Evolutionary conservation across 2,113 vertebrate species (phyloP).

Genomic region (Ovis canadensis): DNA sequence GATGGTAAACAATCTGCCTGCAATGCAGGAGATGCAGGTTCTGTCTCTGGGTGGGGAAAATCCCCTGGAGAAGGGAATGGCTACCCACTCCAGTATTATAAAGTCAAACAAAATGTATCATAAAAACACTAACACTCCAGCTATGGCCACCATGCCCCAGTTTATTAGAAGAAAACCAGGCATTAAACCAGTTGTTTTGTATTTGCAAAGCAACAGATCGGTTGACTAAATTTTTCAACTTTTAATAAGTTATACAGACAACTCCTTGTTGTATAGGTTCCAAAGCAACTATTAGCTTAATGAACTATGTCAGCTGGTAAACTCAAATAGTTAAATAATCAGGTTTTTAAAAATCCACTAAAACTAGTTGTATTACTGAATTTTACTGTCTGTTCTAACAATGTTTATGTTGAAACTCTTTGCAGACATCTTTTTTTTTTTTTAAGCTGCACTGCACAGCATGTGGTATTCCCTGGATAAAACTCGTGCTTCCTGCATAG

Average conservation of each 20-base stretch:
- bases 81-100: background rate
- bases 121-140: background rate
- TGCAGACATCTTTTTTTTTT: background rate
- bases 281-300: background rate
- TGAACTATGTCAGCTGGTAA: background rate
- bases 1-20: background rate
- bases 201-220: background rate
- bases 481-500: background rate
- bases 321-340: background rate
- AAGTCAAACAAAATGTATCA: background rate
- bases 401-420: background rate
- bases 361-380: background rate
- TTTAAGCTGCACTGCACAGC: accelerated
- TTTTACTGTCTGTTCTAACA: background rate
- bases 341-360: background rate
- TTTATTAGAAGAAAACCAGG: background rate
- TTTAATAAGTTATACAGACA: background rate
- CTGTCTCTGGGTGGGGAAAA: background rate
- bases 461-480: background rate
- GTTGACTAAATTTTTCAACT: background rate
- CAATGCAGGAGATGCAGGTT: background rate
- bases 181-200: background rate
- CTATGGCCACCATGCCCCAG: background rate
- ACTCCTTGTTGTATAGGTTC: background rate
- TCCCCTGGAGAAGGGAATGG: background rate